Percentiles rank a stretch among this genome's conserved stretches.
Conservation (phyloP, 2,797 vertebrate genomes). For the Pseudopleuronectes americanus region DNA sequence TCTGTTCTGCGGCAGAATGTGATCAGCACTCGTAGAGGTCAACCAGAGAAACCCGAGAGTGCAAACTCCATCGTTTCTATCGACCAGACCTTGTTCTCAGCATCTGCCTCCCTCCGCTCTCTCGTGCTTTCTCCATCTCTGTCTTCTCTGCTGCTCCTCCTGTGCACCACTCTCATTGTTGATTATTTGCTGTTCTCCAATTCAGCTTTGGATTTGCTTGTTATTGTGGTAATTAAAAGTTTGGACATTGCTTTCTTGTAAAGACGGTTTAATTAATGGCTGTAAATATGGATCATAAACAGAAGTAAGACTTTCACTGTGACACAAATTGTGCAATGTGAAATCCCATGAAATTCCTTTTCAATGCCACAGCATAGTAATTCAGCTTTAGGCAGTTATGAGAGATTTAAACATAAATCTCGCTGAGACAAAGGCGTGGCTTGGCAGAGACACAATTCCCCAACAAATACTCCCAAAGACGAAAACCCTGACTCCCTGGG, state of each 20-base stretch:
- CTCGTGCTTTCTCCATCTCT: conserved; percentile 37
- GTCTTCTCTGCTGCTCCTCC: conserved; percentile 32
- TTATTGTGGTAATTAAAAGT: no score
- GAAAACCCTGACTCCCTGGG: conserved; percentile 27
- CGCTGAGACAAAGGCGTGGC: conserved; percentile 1
- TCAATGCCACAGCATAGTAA: conserved; percentile 3
- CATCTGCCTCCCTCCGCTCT: conserved; percentile 73
- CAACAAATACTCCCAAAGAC: conserved; percentile 23
- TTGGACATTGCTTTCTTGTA: no score
- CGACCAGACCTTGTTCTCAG: conserved; percentile 75
- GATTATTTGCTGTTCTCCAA: neutral
- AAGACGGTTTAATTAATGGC: no score
- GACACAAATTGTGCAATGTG: neutral
- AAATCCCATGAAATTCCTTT: neutral
- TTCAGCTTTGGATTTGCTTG: neutral
- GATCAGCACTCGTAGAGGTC: conserved; percentile 83
- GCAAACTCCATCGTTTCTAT: conserved; percentile 84
- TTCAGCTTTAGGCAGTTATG: neutral
- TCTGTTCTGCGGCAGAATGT: conserved; percentile 77
- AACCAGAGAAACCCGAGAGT: conserved; percentile 80
- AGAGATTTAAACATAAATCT: conserved; percentile 18
- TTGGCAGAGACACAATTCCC: conserved; percentile 18
- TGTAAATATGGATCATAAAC: no score
- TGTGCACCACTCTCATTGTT: neutral
- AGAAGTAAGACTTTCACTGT: neutral